phyloP scores from a whole-genome alignment of 2,888 invertebrate genomes.

The Siphonodentalium dalli region DNA sequence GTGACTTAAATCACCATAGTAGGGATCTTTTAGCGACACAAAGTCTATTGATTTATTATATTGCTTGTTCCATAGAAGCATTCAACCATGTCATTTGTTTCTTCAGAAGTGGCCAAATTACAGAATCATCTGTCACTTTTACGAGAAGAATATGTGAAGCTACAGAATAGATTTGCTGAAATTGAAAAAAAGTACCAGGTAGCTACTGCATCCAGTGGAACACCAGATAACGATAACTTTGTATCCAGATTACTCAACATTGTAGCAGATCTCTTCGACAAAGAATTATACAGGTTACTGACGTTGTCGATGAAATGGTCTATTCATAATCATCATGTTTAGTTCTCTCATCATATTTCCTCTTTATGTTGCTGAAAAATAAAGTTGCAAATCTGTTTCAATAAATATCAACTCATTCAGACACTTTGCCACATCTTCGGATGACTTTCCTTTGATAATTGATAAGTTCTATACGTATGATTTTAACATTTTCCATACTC shows the following conservation, averaged over 20 bases:
- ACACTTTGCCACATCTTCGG: too few species aligned
- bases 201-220: constrained; percentile 72
- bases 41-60: too few species aligned
- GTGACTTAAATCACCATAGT: too few species aligned
- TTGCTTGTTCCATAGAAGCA: too few species aligned
- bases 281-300: constrained; percentile 70
- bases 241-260: constrained; percentile 82
- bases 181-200: constrained; percentile 85
- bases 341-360: neutral
- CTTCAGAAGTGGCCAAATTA: constrained; percentile 67
- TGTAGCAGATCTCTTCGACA: constrained; percentile 82
- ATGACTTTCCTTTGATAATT: too few species aligned
- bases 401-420: too few species aligned
- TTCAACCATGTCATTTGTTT: too few species aligned
- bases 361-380: too few species aligned
- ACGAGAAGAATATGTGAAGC: constrained; percentile 88
- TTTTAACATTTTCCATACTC: too few species aligned
- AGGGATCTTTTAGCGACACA: too few species aligned
- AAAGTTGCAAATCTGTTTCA: too few species aligned
- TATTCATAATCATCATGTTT: neutral
- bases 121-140: constrained; percentile 86
- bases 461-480: too few species aligned
- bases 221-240: constrained; percentile 73
- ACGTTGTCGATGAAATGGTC: constrained; percentile 1
- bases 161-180: constrained; percentile 82